phyloP scores from a whole-genome alignment of 2,113 vertebrate species.

The Embiotoca jacksoni region DNA sequence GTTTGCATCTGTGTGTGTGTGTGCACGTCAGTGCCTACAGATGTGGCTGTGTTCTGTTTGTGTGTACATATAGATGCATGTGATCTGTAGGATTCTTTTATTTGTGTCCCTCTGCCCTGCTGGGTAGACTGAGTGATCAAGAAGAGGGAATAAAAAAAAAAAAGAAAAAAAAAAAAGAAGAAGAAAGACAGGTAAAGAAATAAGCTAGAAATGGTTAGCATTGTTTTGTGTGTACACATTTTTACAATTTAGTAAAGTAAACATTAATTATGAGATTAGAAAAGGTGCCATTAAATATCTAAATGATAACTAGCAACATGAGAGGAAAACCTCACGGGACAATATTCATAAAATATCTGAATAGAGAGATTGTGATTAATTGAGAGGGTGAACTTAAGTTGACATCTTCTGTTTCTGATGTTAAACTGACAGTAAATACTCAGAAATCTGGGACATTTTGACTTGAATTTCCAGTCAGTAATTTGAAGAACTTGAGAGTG shows the following conservation, averaged over 20 bases:
- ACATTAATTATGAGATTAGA: slow-evolving; percentile 11
- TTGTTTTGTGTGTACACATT: too few relatives aligned
- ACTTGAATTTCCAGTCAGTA: slow-evolving; percentile 2
- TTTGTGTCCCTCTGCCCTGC: not conserved
- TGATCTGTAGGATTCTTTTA: slow-evolving; percentile 24
- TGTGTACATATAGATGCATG: slow-evolving; percentile 27
- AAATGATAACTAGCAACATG: slow-evolving; percentile 3
- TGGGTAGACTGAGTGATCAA: not conserved
- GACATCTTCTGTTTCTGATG: not conserved
- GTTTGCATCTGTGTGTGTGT: slow-evolving; percentile 35
- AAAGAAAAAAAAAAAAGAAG: not conserved
- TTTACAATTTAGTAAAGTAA: not conserved
- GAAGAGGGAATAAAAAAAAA: not conserved
- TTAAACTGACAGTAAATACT: slow-evolving; percentile 1
- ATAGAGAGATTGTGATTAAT: not conserved
- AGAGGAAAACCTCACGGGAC: not conserved
- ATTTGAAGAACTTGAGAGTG: slow-evolving; percentile 6
- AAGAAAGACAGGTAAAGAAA: not conserved
- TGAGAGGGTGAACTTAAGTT: not conserved
- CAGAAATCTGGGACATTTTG: slow-evolving; percentile 16
- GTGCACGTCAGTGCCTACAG: slow-evolving; percentile 14
- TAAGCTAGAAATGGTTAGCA: not conserved
- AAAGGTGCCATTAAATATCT: not conserved
- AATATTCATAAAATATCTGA: not conserved
- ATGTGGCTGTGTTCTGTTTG: slow-evolving; percentile 28